Evolutionary conservation across 2,797 vertebrate genomes (phyloP).

Genomic region (Gallinago solitaria): DNA sequence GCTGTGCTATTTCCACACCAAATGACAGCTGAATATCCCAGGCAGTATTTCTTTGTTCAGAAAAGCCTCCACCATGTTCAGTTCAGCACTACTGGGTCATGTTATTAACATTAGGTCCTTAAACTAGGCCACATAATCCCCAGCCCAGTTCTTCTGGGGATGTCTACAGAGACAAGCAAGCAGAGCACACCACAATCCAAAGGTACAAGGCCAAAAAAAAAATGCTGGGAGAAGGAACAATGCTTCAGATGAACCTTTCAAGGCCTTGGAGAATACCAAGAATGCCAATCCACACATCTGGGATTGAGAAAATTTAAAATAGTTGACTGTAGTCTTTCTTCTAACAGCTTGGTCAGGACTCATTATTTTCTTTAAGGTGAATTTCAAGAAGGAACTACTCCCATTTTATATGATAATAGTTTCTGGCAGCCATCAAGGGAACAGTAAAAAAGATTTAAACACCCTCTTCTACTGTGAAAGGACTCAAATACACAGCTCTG

Average conservation of each 20-base stretch:
- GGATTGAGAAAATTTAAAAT: not conserved
- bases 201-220: not conserved
- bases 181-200: not conserved
- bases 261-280: not conserved
- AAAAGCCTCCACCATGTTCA: not conserved
- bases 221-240: not conserved
- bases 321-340: not conserved
- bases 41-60: not conserved
- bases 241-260: not conserved
- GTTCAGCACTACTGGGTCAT: not conserved
- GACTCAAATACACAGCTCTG: not conserved
- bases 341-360: not conserved
- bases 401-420: not conserved
- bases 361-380: not conserved
- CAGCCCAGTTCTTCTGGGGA: not conserved
- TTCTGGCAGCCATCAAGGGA: not conserved
- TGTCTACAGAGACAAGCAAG: not conserved
- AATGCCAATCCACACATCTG: too few species aligned
- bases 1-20: not conserved
- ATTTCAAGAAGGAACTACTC: not conserved
- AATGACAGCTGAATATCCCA: not conserved
- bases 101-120: not conserved
- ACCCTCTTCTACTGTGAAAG: not conserved
- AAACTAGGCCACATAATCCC: not conserved
- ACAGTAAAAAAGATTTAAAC: not conserved